Evolutionary conservation across 2,797 vertebrate genomes (phyloP).

Genomic region (Molossus molossus): DNA sequence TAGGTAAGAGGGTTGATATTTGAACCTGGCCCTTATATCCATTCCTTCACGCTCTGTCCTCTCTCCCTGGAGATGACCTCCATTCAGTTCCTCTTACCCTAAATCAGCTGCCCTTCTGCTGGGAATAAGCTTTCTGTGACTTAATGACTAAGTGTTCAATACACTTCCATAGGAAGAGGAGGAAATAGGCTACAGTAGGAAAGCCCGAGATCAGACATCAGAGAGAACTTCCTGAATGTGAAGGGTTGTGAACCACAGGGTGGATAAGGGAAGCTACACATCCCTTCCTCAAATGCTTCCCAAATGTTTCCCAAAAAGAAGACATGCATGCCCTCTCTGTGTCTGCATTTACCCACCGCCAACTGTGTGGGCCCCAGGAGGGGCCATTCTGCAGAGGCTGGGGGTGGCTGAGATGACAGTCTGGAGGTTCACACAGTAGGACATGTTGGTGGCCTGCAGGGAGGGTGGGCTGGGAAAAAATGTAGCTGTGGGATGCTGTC

Average conservation of each 20-base stretch:
- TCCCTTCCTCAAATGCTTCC: not conserved
- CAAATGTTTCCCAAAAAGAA: not conserved
- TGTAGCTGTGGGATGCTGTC: conserved; percentile 74
- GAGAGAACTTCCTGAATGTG: conserved; percentile 67
- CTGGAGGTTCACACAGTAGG: not conserved
- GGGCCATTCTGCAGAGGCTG: not conserved
- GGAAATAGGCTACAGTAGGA: not conserved
- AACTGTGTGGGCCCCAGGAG: not conserved
- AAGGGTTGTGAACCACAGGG: not conserved
- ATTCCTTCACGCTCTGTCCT: not conserved
- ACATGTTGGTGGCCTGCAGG: conserved; percentile 24
- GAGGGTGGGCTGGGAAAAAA: conserved; percentile 73
- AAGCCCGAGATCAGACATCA: conserved; percentile 37
- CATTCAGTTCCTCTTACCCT: not conserved
- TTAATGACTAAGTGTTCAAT: not conserved
- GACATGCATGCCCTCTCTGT: not conserved
- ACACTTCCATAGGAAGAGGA: conserved; percentile 34
- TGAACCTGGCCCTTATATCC: not conserved
- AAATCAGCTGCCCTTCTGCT: not conserved
- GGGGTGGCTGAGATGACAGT: not conserved
- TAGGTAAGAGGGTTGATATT: not conserved
- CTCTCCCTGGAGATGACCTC: not conserved
- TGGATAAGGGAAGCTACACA: conserved; percentile 51
- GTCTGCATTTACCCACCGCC: not conserved
- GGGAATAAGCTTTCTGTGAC: not conserved